Conservation (phyloP, 2,888 invertebrate species). For the Plemyria rubiginata region DNA sequence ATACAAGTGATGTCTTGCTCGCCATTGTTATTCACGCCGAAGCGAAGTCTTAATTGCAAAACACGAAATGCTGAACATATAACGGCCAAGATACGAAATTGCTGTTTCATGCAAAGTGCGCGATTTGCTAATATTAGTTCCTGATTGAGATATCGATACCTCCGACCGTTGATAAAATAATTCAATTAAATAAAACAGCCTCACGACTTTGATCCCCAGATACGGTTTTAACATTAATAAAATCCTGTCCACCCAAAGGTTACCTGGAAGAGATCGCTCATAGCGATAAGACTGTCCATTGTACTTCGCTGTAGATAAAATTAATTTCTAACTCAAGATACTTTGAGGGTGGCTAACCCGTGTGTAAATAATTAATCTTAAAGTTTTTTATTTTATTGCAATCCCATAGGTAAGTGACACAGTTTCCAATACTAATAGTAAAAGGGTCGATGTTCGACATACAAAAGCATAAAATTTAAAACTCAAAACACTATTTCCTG, state of each 20-base stretch:
- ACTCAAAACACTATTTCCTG: constrained; percentile 25
- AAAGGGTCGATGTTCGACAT: constrained; percentile 15
- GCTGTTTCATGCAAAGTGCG: not conserved
- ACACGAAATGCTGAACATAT: not conserved
- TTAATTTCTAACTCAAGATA: too few relatives aligned
- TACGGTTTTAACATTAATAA: too few relatives aligned
- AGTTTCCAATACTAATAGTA: constrained; percentile 7
- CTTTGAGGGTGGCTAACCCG: too few relatives aligned
- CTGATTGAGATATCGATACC: not conserved
- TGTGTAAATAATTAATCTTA: too few relatives aligned
- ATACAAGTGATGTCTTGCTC: not conserved
- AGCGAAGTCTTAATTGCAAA: not conserved
- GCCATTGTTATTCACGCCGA: not conserved
- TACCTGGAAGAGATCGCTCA: too few relatives aligned
- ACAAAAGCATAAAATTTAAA: constrained; percentile 19
- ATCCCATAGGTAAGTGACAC: too few relatives aligned
- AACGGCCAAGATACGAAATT: not conserved
- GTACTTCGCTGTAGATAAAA: too few relatives aligned
- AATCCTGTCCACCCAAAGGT: too few relatives aligned
- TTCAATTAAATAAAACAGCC: too few relatives aligned
- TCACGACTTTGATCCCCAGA: too few relatives aligned
- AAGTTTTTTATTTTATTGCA: too few relatives aligned
- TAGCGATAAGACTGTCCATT: too few relatives aligned
- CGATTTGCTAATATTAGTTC: not conserved
- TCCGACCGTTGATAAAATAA: not conserved